Evolutionary conservation across 1,140 invertebrate species (phyloP).

Genomic region (Muscidifurax raptorellus): DNA sequence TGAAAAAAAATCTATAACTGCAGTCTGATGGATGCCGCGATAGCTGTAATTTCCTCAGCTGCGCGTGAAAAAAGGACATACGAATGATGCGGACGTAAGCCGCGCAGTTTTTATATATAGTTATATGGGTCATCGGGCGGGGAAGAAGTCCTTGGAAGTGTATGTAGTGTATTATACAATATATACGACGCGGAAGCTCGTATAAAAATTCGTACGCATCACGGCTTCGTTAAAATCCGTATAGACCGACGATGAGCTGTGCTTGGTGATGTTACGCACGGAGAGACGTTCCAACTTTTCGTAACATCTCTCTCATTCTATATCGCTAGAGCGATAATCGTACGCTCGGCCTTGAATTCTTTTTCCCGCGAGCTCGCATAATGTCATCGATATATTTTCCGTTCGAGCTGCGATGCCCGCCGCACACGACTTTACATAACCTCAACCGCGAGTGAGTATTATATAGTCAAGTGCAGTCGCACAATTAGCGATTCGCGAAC

Average conservation of each 20-base stretch:
- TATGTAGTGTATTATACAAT: no score
- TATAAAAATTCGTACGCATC: neutral
- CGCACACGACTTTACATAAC: conserved; percentile 18
- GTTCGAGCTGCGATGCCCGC: neutral
- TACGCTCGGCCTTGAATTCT: conserved; percentile 30
- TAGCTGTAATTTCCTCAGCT: no score
- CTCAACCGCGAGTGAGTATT: neutral
- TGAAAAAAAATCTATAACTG: neutral
- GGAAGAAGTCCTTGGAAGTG: neutral
- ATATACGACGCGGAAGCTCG: neutral
- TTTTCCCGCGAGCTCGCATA: conserved; percentile 22
- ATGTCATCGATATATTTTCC: conserved; percentile 46
- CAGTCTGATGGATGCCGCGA: no score
- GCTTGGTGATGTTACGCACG: neutral
- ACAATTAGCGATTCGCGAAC: conserved; percentile 36
- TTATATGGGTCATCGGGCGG: neutral
- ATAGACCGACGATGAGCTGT: neutral
- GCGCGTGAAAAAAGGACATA: no score
- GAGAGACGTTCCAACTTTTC: conserved; percentile 19
- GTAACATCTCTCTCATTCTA: neutral
- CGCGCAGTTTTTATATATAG: neutral
- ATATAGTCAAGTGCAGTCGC: neutral
- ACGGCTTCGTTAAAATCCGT: neutral
- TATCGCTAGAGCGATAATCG: neutral
- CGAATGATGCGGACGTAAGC: no score